phyloP scores from a whole-genome alignment of 2,113 vertebrate species.

The Rhinichthys klamathensis region DNA sequence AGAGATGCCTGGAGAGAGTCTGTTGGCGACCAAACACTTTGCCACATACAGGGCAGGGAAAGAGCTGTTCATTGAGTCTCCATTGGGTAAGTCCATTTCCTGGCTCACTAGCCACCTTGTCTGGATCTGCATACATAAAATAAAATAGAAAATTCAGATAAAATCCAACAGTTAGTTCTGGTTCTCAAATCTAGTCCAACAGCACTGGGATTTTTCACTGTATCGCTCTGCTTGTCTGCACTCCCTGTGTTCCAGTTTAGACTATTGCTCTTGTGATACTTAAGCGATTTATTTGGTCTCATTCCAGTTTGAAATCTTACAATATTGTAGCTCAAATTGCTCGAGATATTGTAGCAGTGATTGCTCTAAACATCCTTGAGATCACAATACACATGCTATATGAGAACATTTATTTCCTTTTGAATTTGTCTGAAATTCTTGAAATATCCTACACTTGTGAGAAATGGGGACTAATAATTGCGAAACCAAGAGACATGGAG shows the following conservation, averaged over 20 bases:
- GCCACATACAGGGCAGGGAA: constrained; percentile 92
- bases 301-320: neutral
- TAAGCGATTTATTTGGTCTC: neutral
- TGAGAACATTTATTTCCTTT: neutral
- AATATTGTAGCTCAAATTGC: neutral
- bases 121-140: constrained; percentile 76
- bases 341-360: neutral
- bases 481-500: constrained; percentile 11
- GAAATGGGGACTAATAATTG: neutral
- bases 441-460: neutral
- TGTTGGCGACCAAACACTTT: constrained; percentile 98
- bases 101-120: constrained; percentile 85
- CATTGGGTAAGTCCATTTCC: constrained; percentile 89
- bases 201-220: neutral
- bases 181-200: neutral
- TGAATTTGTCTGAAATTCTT: neutral
- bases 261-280: neutral
- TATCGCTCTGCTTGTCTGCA: neutral
- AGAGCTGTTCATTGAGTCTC: constrained; percentile 94
- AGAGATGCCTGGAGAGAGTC: constrained; percentile 94
- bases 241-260: neutral
- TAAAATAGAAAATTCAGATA: neutral
- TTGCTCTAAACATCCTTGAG: constrained; percentile 7
- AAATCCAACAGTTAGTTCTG: neutral
- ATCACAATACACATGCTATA: neutral